These are phyloP conservation scores for Pseudochromis fuscus DNA, from an alignment of 2,797 vertebrate genomes.

Conservation along the genomic window DNA sequence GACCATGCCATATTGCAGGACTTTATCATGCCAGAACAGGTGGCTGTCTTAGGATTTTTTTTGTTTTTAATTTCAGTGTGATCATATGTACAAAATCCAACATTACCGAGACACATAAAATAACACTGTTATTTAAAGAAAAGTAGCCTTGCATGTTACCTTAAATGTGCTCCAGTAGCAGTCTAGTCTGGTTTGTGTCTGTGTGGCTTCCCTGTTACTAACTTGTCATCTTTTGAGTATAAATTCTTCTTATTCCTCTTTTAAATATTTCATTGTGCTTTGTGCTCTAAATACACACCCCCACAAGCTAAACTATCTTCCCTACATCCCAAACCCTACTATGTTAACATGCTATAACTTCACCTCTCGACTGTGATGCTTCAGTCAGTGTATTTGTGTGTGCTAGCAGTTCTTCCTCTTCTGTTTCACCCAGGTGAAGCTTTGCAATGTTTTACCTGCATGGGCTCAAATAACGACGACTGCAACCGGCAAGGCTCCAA, in stretches of 20 bases:
- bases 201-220: too few relatives aligned
- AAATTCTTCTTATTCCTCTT: too few relatives aligned
- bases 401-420: conserved; percentile 1
- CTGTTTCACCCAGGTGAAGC: conserved; percentile 81
- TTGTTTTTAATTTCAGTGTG: too few relatives aligned
- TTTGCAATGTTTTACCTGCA: conserved; percentile 90
- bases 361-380: not conserved
- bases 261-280: too few relatives aligned
- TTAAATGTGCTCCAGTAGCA: not conserved
- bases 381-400: not conserved
- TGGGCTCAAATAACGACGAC: conserved; percentile 90
- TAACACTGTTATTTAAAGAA: not conserved
- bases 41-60: conserved; percentile 1
- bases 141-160: not conserved
- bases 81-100: too few relatives aligned
- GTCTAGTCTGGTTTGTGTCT: too few relatives aligned
- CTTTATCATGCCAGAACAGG: not conserved
- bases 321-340: not conserved
- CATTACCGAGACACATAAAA: too few relatives aligned
- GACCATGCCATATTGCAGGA: not conserved
- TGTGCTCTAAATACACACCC: too few relatives aligned
- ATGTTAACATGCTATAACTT: not conserved
- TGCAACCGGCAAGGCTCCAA: conserved; percentile 92
- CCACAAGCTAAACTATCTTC: too few relatives aligned
- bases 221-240: too few relatives aligned